Percentiles rank a stretch among this genome's conserved stretches.
These are phyloP conservation scores for Cydia fagiglandana DNA, from an alignment of 1,140 invertebrate species.

Conservation along the genomic window DNA sequence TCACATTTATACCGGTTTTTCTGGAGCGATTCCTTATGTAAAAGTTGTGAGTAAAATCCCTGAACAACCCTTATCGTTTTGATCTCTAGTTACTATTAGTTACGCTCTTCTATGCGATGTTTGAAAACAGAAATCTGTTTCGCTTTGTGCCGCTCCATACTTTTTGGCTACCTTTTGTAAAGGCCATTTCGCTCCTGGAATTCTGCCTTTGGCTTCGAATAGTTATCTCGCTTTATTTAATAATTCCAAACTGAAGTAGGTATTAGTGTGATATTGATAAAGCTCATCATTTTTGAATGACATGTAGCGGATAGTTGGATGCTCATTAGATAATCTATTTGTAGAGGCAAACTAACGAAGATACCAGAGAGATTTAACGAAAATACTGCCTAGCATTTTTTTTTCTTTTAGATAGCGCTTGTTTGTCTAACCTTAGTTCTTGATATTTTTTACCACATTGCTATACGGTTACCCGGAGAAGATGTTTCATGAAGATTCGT, in stretches of 20 bases:
- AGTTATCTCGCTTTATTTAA: not conserved
- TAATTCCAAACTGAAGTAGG: not conserved
- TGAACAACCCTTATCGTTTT: conserved; percentile 53
- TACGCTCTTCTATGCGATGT: conserved; percentile 31
- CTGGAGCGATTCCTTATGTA: not conserved
- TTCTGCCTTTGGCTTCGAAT: conserved; percentile 4
- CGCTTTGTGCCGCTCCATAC: conserved; percentile 8
- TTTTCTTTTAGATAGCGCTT: too few species aligned
- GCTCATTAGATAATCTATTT: too few species aligned
- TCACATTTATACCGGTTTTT: not conserved
- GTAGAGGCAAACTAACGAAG: too few species aligned
- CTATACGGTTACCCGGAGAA: too few species aligned
- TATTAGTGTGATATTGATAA: not conserved
- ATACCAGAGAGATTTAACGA: too few species aligned
- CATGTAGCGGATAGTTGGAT: not conserved
- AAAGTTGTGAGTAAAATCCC: not conserved
- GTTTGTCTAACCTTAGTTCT: too few species aligned
- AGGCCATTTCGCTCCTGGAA: conserved; percentile 17
- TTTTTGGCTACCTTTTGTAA: conserved; percentile 16
- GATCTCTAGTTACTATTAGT: conserved; percentile 51
- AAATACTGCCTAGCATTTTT: too few species aligned
- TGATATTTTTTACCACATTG: too few species aligned
- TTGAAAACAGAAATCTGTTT: conserved; percentile 26
- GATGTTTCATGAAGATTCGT: too few species aligned
- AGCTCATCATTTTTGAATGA: not conserved